Evolutionary conservation across 2,888 invertebrate species (phyloP), one percentile per base, ranked within the genome.

Genomic region (Scaptomyza cyrtandrae): DNA sequence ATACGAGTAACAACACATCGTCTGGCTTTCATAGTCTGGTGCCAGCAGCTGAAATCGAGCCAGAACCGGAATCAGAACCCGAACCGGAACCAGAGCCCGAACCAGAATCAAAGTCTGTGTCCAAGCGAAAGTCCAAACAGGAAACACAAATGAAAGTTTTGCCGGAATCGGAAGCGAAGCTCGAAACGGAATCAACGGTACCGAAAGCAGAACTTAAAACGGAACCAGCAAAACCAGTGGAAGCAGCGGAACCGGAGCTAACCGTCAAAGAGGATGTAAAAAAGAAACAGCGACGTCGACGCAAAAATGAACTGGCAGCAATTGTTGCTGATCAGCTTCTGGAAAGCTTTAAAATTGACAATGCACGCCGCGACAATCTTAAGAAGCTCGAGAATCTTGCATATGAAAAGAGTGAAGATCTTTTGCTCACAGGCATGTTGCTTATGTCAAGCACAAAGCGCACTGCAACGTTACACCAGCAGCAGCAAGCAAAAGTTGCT

Each of bases 321-420:
- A 92, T 92, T 73, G 91, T 92, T 43, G 92, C 92, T 3, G 92
- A 92, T 79, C 92, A 92, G 62, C 71, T 92, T 39, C 50, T 92
- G 45, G 92, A 92, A 55, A 92, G 92, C 75, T 92, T 92, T 35
- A 92, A 92, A 71, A 90, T 92, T 3, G 92, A 92, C 63, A 91
- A 92, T 71, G 91, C 91, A 3, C 89, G 91, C 0, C 84, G 92
- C 4, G 91, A 92, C 65, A 92, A 92, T 48, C 78, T 92, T 2
- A 92, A 92, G 70, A 90, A 90, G 63, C 75, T 92, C 13, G 92
- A 92, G 74, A 91, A 92, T 56, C 61, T 92, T 52, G 92, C 92
- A 0, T 91, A 92, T 64, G 92, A 92, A 59, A 92, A 91, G 71
- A 92, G 91, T 71, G 91, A 92, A 48, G 92, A 92, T 63, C 75